Conservation (phyloP, 2,113 vertebrate genomes). For the Cochlearius cochlearius region DNA sequence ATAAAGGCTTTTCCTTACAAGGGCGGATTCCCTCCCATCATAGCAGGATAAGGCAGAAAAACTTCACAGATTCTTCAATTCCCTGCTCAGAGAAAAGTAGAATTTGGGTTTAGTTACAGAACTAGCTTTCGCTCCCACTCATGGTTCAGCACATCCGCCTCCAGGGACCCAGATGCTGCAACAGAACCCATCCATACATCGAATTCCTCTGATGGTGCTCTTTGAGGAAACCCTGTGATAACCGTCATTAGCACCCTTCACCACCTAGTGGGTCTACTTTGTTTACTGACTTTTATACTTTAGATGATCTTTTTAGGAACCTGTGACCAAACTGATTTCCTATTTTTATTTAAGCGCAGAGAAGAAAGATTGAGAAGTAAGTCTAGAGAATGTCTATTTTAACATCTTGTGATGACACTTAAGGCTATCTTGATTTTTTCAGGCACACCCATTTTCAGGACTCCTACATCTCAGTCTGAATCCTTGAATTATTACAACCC, state of each 20-base stretch:
- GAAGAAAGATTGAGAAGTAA: not conserved
- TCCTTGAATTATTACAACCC: conserved; percentile 16
- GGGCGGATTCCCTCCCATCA: not conserved
- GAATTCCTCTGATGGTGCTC: fast-evolving
- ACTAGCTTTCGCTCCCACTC: not conserved
- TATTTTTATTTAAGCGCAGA: not conserved
- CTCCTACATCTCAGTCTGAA: not conserved
- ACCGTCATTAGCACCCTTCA: not conserved
- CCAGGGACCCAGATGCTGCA: not conserved
- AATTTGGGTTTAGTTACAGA: not conserved
- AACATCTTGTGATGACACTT: not conserved
- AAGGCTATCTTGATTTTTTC: not conserved
- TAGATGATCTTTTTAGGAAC: not conserved
- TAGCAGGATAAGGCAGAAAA: not conserved
- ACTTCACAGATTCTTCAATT: not conserved
- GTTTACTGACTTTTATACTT: not conserved
- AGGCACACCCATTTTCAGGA: conserved; percentile 3
- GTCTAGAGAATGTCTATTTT: not conserved
- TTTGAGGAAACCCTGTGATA: not conserved
- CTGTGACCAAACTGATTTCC: not conserved
- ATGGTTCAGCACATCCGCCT: not conserved
- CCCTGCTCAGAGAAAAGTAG: not conserved
- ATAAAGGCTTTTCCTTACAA: not conserved
- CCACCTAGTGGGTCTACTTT: not conserved
- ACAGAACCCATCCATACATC: not conserved